phyloP scores from a whole-genome alignment of 2,113 vertebrate species.

The Solenodon paradoxus region DNA sequence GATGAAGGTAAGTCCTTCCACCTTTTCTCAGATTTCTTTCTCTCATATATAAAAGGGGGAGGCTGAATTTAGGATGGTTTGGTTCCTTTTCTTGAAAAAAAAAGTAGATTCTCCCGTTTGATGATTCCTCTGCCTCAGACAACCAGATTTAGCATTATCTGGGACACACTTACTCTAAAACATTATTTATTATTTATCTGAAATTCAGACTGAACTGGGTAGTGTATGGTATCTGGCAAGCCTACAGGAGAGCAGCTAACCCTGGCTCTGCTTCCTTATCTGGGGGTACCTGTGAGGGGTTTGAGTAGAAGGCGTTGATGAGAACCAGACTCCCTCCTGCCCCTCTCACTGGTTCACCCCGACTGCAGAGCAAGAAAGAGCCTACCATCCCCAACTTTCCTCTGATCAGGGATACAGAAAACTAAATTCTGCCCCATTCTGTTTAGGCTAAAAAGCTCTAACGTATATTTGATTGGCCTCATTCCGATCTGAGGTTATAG shows the following conservation, averaged over 20 bases:
- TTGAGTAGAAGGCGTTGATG: background rate
- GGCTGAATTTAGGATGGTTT: background rate
- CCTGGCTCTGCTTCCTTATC: background rate
- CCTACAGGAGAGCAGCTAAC: no score
- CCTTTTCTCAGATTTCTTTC: background rate
- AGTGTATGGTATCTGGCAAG: background rate
- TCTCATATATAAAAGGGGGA: background rate
- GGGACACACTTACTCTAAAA: background rate
- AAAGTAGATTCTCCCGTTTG: no score
- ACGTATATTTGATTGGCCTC: background rate
- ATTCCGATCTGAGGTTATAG: background rate
- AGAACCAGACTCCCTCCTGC: rapidly evolving
- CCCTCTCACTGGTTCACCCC: background rate
- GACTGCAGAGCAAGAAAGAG: background rate
- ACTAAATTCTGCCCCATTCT: background rate
- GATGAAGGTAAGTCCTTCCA: rapidly evolving
- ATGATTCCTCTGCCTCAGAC: background rate
- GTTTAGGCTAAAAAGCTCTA: background rate
- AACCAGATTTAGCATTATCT: background rate
- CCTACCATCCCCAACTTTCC: background rate
- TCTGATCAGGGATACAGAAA: background rate
- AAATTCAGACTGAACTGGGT: background rate
- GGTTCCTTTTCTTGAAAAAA: background rate
- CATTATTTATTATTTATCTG: background rate
- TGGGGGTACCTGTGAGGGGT: background rate